Evolutionary conservation across 2,113 vertebrate genomes (phyloP).

Genomic region (Ceyx melanurus): DNA sequence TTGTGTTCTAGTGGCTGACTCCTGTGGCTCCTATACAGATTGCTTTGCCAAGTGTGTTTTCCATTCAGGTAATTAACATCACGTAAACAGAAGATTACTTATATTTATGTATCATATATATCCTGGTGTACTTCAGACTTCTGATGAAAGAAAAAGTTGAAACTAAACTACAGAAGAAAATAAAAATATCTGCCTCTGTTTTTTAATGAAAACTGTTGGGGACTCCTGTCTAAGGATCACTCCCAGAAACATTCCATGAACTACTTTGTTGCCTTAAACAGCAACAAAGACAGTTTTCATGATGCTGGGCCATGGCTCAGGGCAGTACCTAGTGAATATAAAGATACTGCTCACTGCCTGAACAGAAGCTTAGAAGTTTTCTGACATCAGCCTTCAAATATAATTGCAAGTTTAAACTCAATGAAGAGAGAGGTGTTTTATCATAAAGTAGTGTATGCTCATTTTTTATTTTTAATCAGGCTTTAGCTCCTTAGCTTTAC

Average conservation of each 20-base stretch:
- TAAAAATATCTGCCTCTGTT: not conserved
- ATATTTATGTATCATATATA: not conserved
- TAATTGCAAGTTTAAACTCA: not conserved
- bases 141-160: not conserved
- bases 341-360: not conserved
- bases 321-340: not conserved
- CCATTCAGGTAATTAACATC: not conserved
- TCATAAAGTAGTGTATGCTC: not conserved
- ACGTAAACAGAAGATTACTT: not conserved
- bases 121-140: not conserved
- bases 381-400: not conserved
- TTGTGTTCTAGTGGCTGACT: not conserved
- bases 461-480: slow-evolving; percentile 14
- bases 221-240: not conserved
- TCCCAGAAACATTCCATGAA: not conserved
- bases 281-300: not conserved
- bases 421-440: not conserved
- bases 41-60: not conserved
- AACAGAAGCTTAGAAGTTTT: not conserved
- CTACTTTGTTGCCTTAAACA: not conserved
- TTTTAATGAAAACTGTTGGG: not conserved
- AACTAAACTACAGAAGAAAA: not conserved
- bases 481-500: not conserved
- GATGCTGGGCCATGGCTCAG: not conserved
- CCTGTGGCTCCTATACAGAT: not conserved